Evolutionary conservation across 1,140 invertebrate genomes (phyloP).

Genomic region (Acromyrmex charruanus): DNA sequence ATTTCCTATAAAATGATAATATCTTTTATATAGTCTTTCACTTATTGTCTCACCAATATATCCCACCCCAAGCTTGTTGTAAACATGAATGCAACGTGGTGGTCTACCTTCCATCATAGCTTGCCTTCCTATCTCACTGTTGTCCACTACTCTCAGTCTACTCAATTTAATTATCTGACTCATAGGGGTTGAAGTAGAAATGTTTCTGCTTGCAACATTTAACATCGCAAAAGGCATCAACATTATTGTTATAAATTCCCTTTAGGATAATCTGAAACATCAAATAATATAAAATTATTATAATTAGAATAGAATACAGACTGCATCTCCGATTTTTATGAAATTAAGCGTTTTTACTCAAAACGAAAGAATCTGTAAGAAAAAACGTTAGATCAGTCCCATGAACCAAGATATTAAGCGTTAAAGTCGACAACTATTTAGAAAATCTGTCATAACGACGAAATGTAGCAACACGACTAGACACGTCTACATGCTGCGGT

Average conservation of each 20-base stretch:
- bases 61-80: constrained; percentile 92
- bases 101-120: constrained; percentile 97
- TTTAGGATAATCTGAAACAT: constrained; percentile 18
- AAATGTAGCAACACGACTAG: too few relatives aligned
- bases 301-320: too few relatives aligned
- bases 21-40: not conserved
- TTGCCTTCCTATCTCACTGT: constrained; percentile 96
- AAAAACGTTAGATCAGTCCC: too few relatives aligned
- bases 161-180: constrained; percentile 91
- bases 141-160: constrained; percentile 97
- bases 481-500: too few relatives aligned
- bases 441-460: too few relatives aligned
- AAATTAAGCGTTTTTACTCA: too few relatives aligned
- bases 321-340: too few relatives aligned
- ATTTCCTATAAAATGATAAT: not conserved
- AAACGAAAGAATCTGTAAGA: too few relatives aligned
- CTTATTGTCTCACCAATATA: constrained; percentile 87
- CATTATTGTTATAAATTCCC: not conserved
- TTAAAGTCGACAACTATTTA: too few relatives aligned
- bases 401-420: too few relatives aligned
- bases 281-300: not conserved
- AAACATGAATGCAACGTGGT: constrained; percentile 95
- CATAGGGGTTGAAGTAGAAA: constrained; percentile 88
- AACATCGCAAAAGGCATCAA: not conserved
- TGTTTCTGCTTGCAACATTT: constrained; percentile 75